Evolutionary conservation across 2,113 vertebrate species (phyloP).

Genomic region (Mormyrus lacerda): DNA sequence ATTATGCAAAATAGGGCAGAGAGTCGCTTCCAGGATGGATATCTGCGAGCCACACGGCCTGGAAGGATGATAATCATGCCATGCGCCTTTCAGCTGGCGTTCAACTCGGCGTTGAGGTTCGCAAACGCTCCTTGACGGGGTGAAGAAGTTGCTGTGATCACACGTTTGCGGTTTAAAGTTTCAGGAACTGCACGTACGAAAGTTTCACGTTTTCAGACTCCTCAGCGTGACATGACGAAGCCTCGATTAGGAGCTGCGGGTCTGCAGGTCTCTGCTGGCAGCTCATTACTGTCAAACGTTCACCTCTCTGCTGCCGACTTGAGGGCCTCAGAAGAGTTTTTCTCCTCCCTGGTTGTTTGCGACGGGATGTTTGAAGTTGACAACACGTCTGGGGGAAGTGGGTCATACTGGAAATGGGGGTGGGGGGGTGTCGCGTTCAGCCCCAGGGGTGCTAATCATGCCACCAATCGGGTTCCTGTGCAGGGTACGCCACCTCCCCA

Average conservation of each 20-base stretch:
- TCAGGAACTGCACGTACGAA: background rate
- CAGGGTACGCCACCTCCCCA: background rate
- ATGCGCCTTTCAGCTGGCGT: background rate
- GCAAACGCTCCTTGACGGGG: background rate
- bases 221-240: background rate
- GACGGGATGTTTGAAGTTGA: constrained; percentile 5
- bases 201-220: background rate
- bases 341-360: background rate
- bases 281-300: background rate
- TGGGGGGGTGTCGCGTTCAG: background rate
- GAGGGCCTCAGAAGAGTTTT: background rate
- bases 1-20: background rate
- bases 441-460: background rate
- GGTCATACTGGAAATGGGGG: background rate
- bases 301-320: background rate
- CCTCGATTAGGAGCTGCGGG: background rate
- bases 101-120: background rate
- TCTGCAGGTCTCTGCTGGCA: background rate
- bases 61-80: background rate
- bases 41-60: background rate
- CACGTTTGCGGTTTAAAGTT: background rate
- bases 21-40: background rate
- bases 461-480: background rate
- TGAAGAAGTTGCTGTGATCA: background rate
- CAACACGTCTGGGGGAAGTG: background rate